Conservation (phyloP, 2,113 vertebrate genomes). For the Camelus dromedarius region DNA sequence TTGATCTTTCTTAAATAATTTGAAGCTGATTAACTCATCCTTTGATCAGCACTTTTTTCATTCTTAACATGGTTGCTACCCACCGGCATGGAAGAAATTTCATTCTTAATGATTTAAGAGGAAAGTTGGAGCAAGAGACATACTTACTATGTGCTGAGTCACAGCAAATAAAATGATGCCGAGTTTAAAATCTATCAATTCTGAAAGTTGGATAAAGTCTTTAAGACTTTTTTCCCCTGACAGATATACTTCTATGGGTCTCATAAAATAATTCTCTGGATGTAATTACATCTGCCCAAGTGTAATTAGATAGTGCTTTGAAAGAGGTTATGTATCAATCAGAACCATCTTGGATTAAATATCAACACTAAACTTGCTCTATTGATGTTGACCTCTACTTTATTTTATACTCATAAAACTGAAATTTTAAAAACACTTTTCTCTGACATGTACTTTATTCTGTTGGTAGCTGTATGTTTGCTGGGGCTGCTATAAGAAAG, state of each 20-base stretch:
- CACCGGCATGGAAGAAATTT: background rate
- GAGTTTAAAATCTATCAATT: background rate
- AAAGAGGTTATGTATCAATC: background rate
- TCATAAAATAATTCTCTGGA: background rate
- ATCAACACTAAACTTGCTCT: background rate
- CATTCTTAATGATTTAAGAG: background rate
- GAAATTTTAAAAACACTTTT: background rate
- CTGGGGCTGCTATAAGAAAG: background rate
- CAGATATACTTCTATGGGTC: background rate
- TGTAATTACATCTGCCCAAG: background rate
- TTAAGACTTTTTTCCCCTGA: background rate
- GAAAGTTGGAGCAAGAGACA: background rate
- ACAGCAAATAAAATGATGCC: background rate
- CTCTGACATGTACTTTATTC: background rate
- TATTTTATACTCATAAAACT: background rate
- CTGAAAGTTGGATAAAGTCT: background rate
- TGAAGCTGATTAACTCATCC: background rate
- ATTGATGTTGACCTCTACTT: background rate
- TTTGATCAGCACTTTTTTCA: background rate
- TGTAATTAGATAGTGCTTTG: background rate
- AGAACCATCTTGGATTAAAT: conserved; percentile 16
- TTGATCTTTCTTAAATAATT: conserved; percentile 22
- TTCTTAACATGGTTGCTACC: background rate
- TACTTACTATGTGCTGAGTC: background rate
- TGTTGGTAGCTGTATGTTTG: background rate